phyloP scores from a whole-genome alignment of 2,888 invertebrate species.

The Pandemis cinnamomeana region DNA sequence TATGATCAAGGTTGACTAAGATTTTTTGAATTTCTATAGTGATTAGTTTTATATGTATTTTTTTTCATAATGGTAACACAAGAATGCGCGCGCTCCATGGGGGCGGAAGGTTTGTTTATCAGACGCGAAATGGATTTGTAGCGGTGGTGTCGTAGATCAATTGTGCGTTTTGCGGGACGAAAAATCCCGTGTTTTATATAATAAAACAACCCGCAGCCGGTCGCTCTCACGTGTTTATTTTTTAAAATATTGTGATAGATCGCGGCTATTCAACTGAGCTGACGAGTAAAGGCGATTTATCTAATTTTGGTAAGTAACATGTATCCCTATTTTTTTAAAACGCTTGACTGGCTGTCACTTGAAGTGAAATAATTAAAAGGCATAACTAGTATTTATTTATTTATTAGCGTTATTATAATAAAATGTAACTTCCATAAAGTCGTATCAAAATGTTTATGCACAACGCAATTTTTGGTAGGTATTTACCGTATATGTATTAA shows the following conservation, averaged over 20 bases:
- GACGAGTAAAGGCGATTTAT: slow-evolving; percentile 17
- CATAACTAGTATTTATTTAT: neutral
- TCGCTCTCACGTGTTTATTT: slow-evolving; percentile 38
- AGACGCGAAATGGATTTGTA: slow-evolving; percentile 55
- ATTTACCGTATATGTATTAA: neutral
- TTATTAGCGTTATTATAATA: neutral
- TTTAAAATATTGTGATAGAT: slow-evolving; percentile 39
- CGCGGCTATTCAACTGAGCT: slow-evolving; percentile 19
- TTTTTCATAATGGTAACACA: slow-evolving; percentile 45
- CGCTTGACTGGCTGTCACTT: slow-evolving; percentile 1
- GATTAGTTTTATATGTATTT: neutral
- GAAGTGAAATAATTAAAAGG: neutral
- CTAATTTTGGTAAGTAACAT: slow-evolving; percentile 31
- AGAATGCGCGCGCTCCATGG: slow-evolving; percentile 77
- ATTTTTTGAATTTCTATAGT: neutral
- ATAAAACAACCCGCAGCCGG: slow-evolving; percentile 22
- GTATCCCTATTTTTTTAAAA: slow-evolving; percentile 22
- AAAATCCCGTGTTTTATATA: slow-evolving; percentile 53
- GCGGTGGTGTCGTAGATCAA: slow-evolving; percentile 57
- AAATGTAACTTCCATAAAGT: neutral
- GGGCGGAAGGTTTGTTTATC: slow-evolving; percentile 81
- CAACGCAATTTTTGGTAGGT: neutral
- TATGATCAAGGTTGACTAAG: neutral
- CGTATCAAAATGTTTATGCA: neutral
- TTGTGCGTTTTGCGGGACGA: slow-evolving; percentile 58